These are phyloP conservation scores for Pseudochirops cupreus DNA, from an alignment of 2,797 vertebrate species.

Conservation along the genomic window DNA sequence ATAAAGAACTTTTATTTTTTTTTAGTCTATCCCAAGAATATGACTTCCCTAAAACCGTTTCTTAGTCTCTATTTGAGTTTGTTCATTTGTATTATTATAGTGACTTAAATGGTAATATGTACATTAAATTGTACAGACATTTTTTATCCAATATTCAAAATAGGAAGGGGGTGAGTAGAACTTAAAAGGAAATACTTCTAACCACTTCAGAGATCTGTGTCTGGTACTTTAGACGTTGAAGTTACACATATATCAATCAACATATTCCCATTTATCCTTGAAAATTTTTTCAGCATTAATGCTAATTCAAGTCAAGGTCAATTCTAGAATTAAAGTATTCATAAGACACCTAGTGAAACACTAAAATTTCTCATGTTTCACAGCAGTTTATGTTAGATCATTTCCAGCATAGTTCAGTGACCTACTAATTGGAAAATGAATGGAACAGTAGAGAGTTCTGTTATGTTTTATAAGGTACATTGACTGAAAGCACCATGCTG, in stretches of 20 bases:
- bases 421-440: constrained; percentile 52
- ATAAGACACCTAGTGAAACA: background rate
- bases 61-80: background rate
- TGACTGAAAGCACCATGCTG: constrained; percentile 17
- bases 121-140: background rate
- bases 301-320: background rate
- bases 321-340: constrained; percentile 17
- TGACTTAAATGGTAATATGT: background rate
- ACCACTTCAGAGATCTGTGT: background rate
- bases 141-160: background rate
- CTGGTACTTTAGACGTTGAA: background rate
- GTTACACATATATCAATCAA: background rate
- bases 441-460: constrained; percentile 12
- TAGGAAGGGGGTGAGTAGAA: background rate
- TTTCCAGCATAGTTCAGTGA: constrained; percentile 12
- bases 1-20: background rate
- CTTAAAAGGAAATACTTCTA: background rate
- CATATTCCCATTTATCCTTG: background rate
- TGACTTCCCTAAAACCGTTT: background rate
- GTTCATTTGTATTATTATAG: background rate
- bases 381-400: background rate
- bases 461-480: constrained; percentile 19
- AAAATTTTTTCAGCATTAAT: background rate
- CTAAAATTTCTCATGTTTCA: constrained; percentile 27
- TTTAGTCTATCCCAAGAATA: background rate